phyloP scores from a whole-genome alignment of 2,888 invertebrate genomes.

The Timandra comae region DNA sequence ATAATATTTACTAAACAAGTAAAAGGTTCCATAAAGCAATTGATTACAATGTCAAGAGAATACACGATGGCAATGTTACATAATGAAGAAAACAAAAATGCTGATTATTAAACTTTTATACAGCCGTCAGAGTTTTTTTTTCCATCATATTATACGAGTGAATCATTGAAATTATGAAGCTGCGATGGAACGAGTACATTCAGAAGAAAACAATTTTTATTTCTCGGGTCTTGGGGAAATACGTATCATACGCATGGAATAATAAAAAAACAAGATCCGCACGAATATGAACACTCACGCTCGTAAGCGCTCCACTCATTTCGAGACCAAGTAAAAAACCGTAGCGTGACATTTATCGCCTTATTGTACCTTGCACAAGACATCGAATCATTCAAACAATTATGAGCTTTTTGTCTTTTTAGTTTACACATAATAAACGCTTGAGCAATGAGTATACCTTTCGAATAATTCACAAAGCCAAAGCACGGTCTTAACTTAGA shows the following conservation, averaged over 20 bases:
- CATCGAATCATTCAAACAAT: constrained; percentile 36
- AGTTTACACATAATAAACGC: constrained; percentile 50
- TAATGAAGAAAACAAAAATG: no score
- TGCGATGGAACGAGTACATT: no score
- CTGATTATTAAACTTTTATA: no score
- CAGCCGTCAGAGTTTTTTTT: no score
- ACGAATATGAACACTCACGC: constrained; percentile 14
- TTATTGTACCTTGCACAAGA: constrained; percentile 29
- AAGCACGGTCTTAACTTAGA: constrained; percentile 67
- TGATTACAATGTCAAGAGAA: no score
- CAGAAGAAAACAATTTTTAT: no score
- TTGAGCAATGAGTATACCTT: constrained; percentile 65
- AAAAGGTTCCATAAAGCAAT: no score
- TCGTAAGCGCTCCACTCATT: constrained; percentile 7
- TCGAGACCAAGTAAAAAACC: constrained; percentile 7
- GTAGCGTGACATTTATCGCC: constrained; percentile 17
- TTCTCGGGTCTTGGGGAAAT: constrained; percentile 17
- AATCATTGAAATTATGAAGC: no score
- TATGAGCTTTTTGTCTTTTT: constrained; percentile 49
- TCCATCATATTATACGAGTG: no score
- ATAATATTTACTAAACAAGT: no score
- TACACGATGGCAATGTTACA: not conserved
- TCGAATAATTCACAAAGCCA: constrained; percentile 70
- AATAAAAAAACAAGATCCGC: constrained; percentile 13
- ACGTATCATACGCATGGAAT: constrained; percentile 5